phyloP scores from a whole-genome alignment of 1,140 invertebrate genomes.

The Eubasilissa regina region DNA sequence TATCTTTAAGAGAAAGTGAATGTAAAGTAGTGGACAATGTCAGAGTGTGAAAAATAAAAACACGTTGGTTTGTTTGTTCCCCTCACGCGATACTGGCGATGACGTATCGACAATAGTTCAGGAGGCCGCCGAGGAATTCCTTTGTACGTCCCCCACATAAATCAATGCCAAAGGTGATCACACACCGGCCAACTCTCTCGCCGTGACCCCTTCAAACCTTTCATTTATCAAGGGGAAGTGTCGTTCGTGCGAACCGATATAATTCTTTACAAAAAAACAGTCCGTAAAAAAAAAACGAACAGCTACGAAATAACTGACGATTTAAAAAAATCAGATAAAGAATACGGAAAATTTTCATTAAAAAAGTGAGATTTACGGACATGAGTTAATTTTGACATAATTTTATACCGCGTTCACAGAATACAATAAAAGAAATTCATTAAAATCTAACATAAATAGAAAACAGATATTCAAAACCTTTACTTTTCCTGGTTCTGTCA shows the following conservation, averaged over 20 bases:
- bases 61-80: not conserved
- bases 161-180: conserved; percentile 55
- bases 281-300: not conserved
- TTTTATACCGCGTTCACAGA: too few relatives aligned
- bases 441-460: too few relatives aligned
- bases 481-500: too few relatives aligned
- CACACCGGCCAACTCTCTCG: conserved; percentile 27
- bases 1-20: too few relatives aligned
- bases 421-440: too few relatives aligned
- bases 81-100: conserved; percentile 36
- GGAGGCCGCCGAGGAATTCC: conserved; percentile 36
- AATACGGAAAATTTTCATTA: too few relatives aligned
- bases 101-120: conserved; percentile 57
- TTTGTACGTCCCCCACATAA: conserved; percentile 50
- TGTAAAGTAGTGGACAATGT: not conserved
- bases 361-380: too few relatives aligned
- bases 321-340: too few relatives aligned
- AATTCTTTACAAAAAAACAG: conserved; percentile 22
- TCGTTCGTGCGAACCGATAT: conserved; percentile 11
- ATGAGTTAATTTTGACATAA: too few relatives aligned
- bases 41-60: conserved; percentile 1
- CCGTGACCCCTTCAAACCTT: conserved; percentile 36
- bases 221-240: conserved; percentile 33
- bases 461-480: too few relatives aligned
- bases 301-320: too few relatives aligned